Conservation (phyloP, 2,113 vertebrate species). For the Rattus norvegicus region GRCr8 NC_086021.1:43724001-43724500, state of each 20-base stretch:
- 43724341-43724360: neutral
- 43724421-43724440: neutral
- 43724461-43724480: neutral
- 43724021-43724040: neutral
- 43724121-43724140: neutral
- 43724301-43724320: neutral
- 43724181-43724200: neutral
- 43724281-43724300: neutral
- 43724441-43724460: neutral
- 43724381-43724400: neutral
- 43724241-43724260: neutral
- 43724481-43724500: neutral
- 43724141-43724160: neutral
- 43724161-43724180: neutral
- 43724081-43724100: too few species aligned
- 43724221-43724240: neutral
- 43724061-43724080: too few species aligned
- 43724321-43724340: neutral
- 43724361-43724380: neutral
- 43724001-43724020: neutral
- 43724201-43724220: neutral
- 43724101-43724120: neutral
- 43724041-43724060: neutral
- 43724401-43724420: neutral
- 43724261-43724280: neutral